A percentile compares a stretch with the other conserved stretches of the same genome.
phyloP scores from a whole-genome alignment of 2,797 vertebrate genomes.

The Falco rusticolus region DNA sequence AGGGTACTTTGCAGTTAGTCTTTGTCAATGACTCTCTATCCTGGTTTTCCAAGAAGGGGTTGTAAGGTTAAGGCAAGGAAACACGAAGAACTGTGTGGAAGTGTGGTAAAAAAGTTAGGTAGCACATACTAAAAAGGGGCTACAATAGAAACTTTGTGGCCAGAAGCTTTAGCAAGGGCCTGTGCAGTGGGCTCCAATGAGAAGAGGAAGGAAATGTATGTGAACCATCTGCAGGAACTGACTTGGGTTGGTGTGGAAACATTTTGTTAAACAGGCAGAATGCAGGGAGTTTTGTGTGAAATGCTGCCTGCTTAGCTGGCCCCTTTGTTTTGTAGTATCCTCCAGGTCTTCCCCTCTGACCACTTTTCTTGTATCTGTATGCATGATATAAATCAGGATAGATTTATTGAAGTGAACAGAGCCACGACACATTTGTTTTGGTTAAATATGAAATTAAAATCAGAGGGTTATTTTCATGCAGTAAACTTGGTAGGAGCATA shows the following conservation, averaged over 20 bases:
- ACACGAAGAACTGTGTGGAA: neutral
- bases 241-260: neutral
- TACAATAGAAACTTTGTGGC: neutral
- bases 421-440: neutral
- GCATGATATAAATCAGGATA: neutral
- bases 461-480: constrained; percentile 21
- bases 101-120: neutral
- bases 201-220: neutral
- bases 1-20: neutral
- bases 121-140: neutral
- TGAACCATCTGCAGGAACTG: neutral
- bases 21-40: neutral
- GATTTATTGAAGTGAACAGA: constrained; percentile 9
- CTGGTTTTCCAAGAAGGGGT: neutral
- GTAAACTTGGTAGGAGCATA: constrained; percentile 22
- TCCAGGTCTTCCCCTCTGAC: neutral
- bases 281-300: neutral
- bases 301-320: neutral
- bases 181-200: neutral
- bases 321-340: neutral
- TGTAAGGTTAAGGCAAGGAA: neutral
- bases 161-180: neutral
- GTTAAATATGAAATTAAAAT: constrained; percentile 58
- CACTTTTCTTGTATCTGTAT: neutral
- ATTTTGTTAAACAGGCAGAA: neutral